Conservation (phyloP, 2,888 invertebrate genomes). For the Amiota mariae region DNA sequence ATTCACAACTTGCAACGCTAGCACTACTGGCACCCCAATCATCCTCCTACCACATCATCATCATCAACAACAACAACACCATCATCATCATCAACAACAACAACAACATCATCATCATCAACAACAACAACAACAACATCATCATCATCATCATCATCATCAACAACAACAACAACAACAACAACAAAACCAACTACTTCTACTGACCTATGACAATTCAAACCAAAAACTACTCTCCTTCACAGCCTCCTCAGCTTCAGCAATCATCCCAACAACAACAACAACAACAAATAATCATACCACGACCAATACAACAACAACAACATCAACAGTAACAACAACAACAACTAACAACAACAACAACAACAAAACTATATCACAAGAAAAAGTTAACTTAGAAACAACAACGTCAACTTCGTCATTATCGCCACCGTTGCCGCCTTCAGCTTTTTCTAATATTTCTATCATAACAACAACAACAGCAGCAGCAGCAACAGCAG, state of each 20-base stretch:
- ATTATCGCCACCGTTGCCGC: background rate
- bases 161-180: slow-evolving; percentile 34
- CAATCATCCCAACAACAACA: slow-evolving; percentile 31
- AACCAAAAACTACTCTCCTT: slow-evolving; percentile 59
- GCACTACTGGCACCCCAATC: slow-evolving; percentile 39
- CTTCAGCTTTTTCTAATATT: background rate
- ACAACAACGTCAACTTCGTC: background rate
- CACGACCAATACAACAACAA: slow-evolving; percentile 34
- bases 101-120: slow-evolving; percentile 38
- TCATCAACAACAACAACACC: no score
- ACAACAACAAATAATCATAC: slow-evolving; percentile 10
- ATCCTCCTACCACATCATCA: no score
- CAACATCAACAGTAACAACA: slow-evolving; percentile 19
- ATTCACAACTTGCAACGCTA: slow-evolving; percentile 41
- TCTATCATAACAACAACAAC: background rate
- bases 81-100: no score
- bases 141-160: slow-evolving; percentile 34
- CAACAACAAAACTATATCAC: no score
- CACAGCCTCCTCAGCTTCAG: slow-evolving; percentile 47
- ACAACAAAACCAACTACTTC: slow-evolving; percentile 45
- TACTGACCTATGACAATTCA: slow-evolving; percentile 56
- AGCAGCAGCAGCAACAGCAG: slow-evolving; percentile 8
- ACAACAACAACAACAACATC: slow-evolving; percentile 36
- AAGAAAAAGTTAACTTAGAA: background rate
- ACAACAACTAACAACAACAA: background rate